phyloP scores from a whole-genome alignment of 2,888 invertebrate genomes.

The Monopis laevigella region DNA sequence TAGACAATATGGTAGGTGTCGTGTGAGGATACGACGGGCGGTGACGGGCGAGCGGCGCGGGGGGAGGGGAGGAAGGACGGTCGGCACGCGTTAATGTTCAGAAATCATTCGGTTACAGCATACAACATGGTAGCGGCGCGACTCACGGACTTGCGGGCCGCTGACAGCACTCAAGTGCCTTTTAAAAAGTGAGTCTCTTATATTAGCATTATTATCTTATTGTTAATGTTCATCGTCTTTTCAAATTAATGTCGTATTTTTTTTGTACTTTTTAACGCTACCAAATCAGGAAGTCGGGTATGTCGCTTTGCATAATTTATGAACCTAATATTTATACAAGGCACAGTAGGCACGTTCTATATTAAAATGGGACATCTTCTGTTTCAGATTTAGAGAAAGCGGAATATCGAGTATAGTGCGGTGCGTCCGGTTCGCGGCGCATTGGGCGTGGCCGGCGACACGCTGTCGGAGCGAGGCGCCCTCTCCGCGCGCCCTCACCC shows the following conservation, averaged over 20 bases:
- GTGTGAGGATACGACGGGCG: conserved; percentile 27
- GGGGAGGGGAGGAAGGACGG: conserved; percentile 18
- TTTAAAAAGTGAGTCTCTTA: conserved; percentile 90
- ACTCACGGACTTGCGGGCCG: conserved; percentile 92
- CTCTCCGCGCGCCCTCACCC: conserved; percentile 33
- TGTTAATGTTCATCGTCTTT: not conserved
- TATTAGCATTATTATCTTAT: not conserved
- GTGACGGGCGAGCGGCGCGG: conserved; percentile 26
- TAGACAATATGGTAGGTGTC: conserved; percentile 64
- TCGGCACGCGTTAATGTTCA: conserved; percentile 56
- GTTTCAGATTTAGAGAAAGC: conserved; percentile 89
- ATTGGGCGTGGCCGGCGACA: conserved; percentile 82
- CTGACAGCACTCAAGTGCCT: conserved; percentile 96
- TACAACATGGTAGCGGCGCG: conserved; percentile 99
- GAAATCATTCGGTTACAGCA: conserved; percentile 87
- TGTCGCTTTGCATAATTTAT: conserved; percentile 24
- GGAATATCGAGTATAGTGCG: conserved; percentile 93
- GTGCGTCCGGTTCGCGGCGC: conserved; percentile 63
- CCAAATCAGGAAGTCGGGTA: conserved; percentile 53
- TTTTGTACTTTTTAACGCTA: conserved; percentile 25
- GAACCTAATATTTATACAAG: not conserved
- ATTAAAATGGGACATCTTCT: not conserved
- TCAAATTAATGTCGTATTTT: no score
- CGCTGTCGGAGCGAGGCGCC: conserved; percentile 58
- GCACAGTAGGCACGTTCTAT: not conserved